These are phyloP conservation scores for Torymus tubicola DNA, from an alignment of 2,888 invertebrate genomes.

Conservation along the genomic window DNA sequence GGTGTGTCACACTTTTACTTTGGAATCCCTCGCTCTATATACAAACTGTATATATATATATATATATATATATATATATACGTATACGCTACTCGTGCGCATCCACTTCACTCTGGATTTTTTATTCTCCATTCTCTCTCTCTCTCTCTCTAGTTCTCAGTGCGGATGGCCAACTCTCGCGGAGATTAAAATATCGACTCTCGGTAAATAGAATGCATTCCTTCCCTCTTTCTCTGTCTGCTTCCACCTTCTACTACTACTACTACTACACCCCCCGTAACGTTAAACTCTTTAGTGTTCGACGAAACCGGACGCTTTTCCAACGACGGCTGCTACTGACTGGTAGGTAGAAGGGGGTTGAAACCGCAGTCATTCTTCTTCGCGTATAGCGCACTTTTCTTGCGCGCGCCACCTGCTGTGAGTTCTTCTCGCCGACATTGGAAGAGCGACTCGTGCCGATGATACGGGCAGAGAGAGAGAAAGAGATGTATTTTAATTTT, in stretches of 20 bases:
- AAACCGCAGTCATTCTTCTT: slow-evolving; percentile 44
- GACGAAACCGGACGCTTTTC: slow-evolving; percentile 39
- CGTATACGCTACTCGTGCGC: too few species aligned
- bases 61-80: too few species aligned
- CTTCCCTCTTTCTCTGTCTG: not conserved
- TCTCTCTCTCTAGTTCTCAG: not conserved
- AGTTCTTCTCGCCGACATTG: not conserved
- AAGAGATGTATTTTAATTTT: slow-evolving; percentile 17
- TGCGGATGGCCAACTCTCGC: slow-evolving; percentile 39
- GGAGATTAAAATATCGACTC: slow-evolving; percentile 59
- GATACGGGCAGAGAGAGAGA: not conserved
- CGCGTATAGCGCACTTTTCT: slow-evolving; percentile 11
- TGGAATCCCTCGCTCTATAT: too few species aligned
- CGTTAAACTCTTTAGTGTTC: slow-evolving; percentile 49
- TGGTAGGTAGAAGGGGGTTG: not conserved
- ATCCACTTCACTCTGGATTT: not conserved
- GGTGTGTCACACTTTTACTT: not conserved
- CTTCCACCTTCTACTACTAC: not conserved
- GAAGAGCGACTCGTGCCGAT: slow-evolving; percentile 12
- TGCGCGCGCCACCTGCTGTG: not conserved
- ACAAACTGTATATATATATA: too few species aligned
- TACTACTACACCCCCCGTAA: too few species aligned
- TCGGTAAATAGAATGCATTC: slow-evolving; percentile 41
- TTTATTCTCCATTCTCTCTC: slow-evolving; percentile 17
- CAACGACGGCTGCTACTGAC: not conserved